phyloP scores from a whole-genome alignment of 2,888 invertebrate genomes.

The Xanthorhoe spadicearia region DNA sequence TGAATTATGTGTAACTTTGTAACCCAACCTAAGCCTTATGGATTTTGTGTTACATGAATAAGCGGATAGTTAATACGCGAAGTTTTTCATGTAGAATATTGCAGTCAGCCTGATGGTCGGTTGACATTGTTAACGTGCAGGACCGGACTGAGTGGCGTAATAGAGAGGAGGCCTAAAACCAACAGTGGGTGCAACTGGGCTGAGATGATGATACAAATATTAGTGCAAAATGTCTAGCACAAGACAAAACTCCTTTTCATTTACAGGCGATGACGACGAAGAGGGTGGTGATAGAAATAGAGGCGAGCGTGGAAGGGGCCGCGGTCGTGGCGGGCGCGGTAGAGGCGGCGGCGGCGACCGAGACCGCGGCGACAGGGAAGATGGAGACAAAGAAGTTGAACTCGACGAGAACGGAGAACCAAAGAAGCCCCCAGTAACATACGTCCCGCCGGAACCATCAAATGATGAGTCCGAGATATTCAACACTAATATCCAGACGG shows the following conservation, averaged over 20 bases:
- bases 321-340: constrained; percentile 55
- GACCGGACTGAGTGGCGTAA: no score
- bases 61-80: no score
- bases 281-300: constrained; percentile 57
- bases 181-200: no score
- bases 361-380: constrained; percentile 52
- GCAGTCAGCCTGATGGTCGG: no score
- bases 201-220: no score
- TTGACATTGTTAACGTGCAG: no score
- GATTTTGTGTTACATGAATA: no score
- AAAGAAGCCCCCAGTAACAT: constrained; percentile 81
- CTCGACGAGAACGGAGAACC: constrained; percentile 65
- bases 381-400: constrained; percentile 49
- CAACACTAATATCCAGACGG: constrained; percentile 88
- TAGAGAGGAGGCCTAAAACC: no score
- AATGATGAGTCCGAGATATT: constrained; percentile 89
- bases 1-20: no score
- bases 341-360: constrained; percentile 51
- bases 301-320: constrained; percentile 56
- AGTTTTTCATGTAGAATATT: no score
- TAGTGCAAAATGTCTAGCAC: no score
- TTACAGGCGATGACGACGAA: constrained; percentile 45
- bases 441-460: constrained; percentile 89
- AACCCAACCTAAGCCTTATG: no score
- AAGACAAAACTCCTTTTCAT: background rate